Evolutionary conservation across 2,113 vertebrate genomes (phyloP), one percentile per base, ranked within the genome.

Genomic region (Pogonocichla stellata): DNA sequence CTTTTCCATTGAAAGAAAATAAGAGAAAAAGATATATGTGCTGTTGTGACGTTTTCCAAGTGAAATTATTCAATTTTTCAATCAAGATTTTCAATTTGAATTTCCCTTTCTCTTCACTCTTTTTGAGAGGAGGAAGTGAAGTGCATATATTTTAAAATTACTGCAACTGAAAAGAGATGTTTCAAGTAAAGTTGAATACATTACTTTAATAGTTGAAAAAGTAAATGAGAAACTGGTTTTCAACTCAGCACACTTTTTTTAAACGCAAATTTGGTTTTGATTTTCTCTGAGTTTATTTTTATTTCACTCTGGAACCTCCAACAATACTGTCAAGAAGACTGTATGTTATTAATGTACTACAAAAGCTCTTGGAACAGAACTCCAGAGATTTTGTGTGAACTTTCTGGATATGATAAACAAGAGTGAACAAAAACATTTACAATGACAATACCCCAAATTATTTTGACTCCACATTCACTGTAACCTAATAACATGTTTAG

Each of bases 231-330:
- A 81, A 53, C 8, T 75, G 10, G 56, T 90, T 77, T 80, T 77
- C 31, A 86, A 54, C 8, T 66, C 16, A 26, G 9, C 2, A 61
- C n/a, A 87, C 8, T 25, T 72, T 62, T 84, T 62, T 72, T n/a
- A 3, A 1, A 70, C 9, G 50, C 14, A 72, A 73, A 65, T 86
- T 94, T 80, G 7, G 28, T 86, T 82, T 83, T 53, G 15, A 19
- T 58, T 93, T 96, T 13, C 78, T 73, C n/a, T 65, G 74, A 80
- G 42, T 73, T 92, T 58, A 66, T 77, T 90, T 87, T 87, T 91
- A 33, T 81, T 85, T 90, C n/a, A 83, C 73, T 88, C 42, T 86
- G 48, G 12, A 72, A 73, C 23, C 31, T 5, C 33, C 75, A 90
- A 50, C 19, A 92, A 45, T 34, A 58, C 36, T 77, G n/a, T 82